Base-by-base conservation (phyloP, 2,888 invertebrate species). In the Spicauda simplicius region DNA sequence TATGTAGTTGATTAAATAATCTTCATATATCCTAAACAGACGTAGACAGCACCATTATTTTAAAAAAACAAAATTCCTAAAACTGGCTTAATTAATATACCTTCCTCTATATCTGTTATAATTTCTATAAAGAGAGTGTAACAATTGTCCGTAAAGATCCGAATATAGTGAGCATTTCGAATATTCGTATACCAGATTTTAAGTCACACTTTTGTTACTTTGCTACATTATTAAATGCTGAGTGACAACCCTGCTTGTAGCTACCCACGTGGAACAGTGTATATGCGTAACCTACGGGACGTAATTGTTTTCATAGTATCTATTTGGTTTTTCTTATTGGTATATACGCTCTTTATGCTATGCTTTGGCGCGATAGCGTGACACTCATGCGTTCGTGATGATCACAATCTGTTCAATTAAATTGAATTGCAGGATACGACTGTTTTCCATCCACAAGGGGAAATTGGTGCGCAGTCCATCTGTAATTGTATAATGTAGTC, bases 301-400 rank as follows among this genome's bases (percentile, higher is more conserved):
- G 25, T 53, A 53, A 53, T 53, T 53, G 19, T 19, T 53, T 25
- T 25, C 53, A n/a, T 53, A 14, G 53, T 53, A 12, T 53, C 25
- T 19, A 20, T 53, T 20, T 11, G 16, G 50, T 50, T 50, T 50
- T 50, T 50, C 18, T 50, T 50, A 11, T 16, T 50, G 50, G 45
- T 45, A 45, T 45, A 20, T 55, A 55, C 7, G 14, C 4, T 30
- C 20, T 55, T 16, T 25, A 30, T 55, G 30, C 30, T 30, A 20
- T 12, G 7, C 25, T 20, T 25, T 54, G 7, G 25, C 54, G 20
- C 14, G 18, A 19, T 54, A 20, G 54, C 54, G 25, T 54, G 54
- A 54, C 25, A 54, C 41, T 19, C 54, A 25, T 25, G 54, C 19
- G 54, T 54, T 25, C 54, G 25, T 54, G 54, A 54, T 54, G 54